Base-by-base conservation (phyloP, 2,888 invertebrate species). In the Amaurobius ferox region DNA sequence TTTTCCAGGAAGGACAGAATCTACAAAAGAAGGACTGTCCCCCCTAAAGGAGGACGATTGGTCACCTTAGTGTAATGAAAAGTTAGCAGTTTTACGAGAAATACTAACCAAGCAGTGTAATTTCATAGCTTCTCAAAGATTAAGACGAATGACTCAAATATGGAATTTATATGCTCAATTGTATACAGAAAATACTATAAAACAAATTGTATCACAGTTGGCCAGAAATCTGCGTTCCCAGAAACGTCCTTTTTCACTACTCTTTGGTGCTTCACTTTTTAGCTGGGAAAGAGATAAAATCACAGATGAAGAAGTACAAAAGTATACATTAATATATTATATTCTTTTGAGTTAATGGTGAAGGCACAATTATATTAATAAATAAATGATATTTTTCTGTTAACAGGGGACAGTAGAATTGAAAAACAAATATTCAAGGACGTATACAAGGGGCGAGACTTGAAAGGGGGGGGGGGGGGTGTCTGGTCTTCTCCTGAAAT, bases 261-360 rank as follows among this genome's bases (percentile, higher is more conserved):
- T 88, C 11, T 66, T 88, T 16, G 86, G 86, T 11, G 78, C 86
- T 40, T 32, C 87, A 5, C 64, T 88, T 30, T 88, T 88, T 71
- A 78, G 70, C 35, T 89, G 88, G 88, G 87, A 89, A 6, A 83
- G 79, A 29, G 87, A 88, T 32, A 86, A 88, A 19, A 88, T 89
- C n/a, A 87, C 87, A 44, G 88, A 89, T 55, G 71, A 87, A 28
- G 89, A 89, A 66, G 64, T 89, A 23, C 30, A 76, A n/a, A 87
- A 78, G 88, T 88, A 86, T 64, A 70, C 32, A 16, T 7, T 35
- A 35, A n/a, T n/a, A n/a, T n/a, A n/a, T n/a, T n/a, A n/a, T n/a
- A n/a, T n/a, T n/a, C n/a, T n/a, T n/a, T n/a, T n/a, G n/a, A n/a
- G n/a, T n/a, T n/a, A n/a, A n/a, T n/a, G n/a, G n/a, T n/a, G n/a